Percentiles rank a stretch among this genome's conserved stretches.
These are phyloP conservation scores for Abrostola triplasia DNA, from an alignment of 2,888 invertebrate genomes.

Conservation along the genomic window DNA sequence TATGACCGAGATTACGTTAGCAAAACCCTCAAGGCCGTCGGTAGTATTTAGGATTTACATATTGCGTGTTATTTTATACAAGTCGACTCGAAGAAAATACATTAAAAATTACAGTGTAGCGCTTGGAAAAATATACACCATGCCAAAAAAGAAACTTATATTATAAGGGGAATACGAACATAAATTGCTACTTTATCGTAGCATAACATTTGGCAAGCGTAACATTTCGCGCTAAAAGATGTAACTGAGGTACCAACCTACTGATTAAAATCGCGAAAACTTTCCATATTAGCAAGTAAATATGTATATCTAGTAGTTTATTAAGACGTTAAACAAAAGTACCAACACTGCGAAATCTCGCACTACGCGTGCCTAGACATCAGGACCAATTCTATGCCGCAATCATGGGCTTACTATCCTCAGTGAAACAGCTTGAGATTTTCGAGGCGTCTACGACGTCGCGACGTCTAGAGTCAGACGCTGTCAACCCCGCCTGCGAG, in stretches of 20 bases:
- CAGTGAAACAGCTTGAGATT: conserved; percentile 11
- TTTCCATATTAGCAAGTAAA: conserved; percentile 32
- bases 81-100: conserved; percentile 1
- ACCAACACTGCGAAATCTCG: no score
- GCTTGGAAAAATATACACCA: conserved; percentile 1
- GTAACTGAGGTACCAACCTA: conserved; percentile 2
- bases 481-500: conserved; percentile 40
- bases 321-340: no score
- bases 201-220: conserved; percentile 3
- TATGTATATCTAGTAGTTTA: no score
- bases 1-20: not conserved
- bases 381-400: no score
- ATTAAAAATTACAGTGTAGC: not conserved
- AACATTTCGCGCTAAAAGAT: not conserved
- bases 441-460: conserved; percentile 12
- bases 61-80: conserved; percentile 3
- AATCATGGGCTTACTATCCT: no score
- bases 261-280: conserved; percentile 9
- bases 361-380: no score
- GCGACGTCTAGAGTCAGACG: conserved; percentile 29
- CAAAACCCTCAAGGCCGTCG: not conserved
- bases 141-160: conserved; percentile 1
- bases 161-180: not conserved
- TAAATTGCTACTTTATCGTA: no score
- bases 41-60: not conserved